Evolutionary conservation across 2,113 vertebrate species (phyloP).

Genomic region (Thermophis baileyi): DNA sequence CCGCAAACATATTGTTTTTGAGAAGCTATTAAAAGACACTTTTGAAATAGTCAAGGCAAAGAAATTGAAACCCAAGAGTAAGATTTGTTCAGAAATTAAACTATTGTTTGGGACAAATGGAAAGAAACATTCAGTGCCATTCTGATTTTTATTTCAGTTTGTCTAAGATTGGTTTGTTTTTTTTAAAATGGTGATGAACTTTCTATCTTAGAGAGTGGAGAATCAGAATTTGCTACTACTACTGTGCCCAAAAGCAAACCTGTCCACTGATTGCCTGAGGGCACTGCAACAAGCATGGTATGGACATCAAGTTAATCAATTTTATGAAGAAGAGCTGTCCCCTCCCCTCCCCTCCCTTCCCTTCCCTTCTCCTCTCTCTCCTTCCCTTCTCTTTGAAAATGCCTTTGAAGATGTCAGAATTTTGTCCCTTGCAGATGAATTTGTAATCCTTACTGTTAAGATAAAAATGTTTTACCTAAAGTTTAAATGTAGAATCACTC

Average conservation of each 20-base stretch:
- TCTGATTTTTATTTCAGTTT: neutral
- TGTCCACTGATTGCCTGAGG: neutral
- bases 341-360: accelerated
- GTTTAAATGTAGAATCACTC: neutral
- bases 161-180: neutral
- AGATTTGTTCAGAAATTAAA: neutral
- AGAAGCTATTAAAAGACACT: neutral
- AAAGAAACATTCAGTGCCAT: neutral
- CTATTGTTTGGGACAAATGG: neutral
- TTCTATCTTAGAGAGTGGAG: neutral
- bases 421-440: neutral
- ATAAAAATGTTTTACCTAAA: neutral
- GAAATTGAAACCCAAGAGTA: neutral
- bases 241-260: neutral
- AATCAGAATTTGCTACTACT: neutral
- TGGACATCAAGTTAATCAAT: neutral
- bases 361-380: no score
- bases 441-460: neutral
- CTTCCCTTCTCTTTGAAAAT: neutral
- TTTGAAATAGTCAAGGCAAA: neutral
- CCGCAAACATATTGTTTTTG: neutral
- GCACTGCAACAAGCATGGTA: neutral
- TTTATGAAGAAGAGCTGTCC: neutral
- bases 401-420: neutral
- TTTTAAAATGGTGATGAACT: neutral